These are phyloP conservation scores for Cebus imitator DNA, from an alignment of 2,113 vertebrate genomes.

Conservation along the genomic window DNA sequence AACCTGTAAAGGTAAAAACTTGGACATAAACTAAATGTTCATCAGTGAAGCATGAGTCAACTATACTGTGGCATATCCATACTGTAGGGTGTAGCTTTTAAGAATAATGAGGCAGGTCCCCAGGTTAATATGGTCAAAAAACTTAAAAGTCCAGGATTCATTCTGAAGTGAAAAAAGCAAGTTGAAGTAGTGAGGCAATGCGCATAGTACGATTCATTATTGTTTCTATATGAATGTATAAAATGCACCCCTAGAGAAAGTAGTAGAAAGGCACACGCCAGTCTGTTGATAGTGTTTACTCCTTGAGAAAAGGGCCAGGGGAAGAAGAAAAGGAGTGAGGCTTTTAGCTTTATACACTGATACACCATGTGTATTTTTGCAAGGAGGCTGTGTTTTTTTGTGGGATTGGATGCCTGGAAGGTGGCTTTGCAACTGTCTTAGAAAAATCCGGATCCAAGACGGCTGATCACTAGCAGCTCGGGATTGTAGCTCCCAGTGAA, in stretches of 20 bases:
- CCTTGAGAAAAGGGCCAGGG: not conserved
- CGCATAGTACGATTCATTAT: not conserved
- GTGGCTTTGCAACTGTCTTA: not conserved
- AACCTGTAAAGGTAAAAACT: not conserved
- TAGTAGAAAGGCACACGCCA: not conserved
- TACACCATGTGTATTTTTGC: not conserved
- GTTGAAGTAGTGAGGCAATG: not conserved
- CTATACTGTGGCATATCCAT: not conserved
- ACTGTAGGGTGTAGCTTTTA: not conserved
- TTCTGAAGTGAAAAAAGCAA: not conserved
- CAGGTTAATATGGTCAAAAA: not conserved
- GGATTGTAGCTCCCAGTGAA: too few species aligned
- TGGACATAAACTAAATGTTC: not conserved
- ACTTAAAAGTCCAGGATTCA: not conserved
- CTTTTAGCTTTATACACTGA: not conserved
- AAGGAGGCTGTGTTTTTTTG: not conserved
- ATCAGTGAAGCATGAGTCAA: not conserved
- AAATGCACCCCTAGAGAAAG: not conserved
- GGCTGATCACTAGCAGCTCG: too few species aligned
- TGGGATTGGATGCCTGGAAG: not conserved
- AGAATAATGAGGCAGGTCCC: not conserved
- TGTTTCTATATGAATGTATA: not conserved
- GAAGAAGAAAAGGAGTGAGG: not conserved
- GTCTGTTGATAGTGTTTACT: not conserved
- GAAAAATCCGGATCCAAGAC: not conserved